These are phyloP conservation scores for Bugula neritina DNA, from an alignment of 2,888 invertebrate genomes.

Conservation along the genomic window DNA sequence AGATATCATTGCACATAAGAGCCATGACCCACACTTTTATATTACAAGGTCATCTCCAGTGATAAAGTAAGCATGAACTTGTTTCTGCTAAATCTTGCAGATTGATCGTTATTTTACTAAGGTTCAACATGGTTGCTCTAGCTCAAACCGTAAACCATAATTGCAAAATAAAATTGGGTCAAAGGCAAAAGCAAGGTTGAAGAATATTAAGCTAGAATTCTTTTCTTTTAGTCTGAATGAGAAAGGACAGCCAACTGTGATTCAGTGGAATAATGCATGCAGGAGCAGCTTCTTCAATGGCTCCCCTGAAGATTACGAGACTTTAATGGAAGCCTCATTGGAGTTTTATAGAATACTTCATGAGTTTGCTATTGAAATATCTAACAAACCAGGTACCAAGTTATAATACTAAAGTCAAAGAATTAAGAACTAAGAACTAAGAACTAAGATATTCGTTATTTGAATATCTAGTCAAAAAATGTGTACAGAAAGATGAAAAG, in stretches of 20 bases:
- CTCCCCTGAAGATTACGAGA: neutral
- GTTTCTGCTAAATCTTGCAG: too few relatives aligned
- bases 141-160: too few relatives aligned
- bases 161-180: too few relatives aligned
- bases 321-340: neutral
- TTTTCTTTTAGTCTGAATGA: neutral
- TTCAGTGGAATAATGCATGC: neutral
- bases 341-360: neutral
- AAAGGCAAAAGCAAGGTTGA: too few relatives aligned
- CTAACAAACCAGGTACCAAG: neutral
- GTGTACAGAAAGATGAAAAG: too few relatives aligned
- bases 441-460: too few relatives aligned
- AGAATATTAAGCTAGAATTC: too few relatives aligned
- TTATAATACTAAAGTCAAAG: neutral
- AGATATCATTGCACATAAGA: constrained; percentile 12
- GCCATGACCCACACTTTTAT: neutral
- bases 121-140: too few relatives aligned
- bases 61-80: too few relatives aligned
- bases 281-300: neutral
- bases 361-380: neutral
- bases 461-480: too few relatives aligned
- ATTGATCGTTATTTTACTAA: too few relatives aligned
- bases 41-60: neutral
- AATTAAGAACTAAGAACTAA: neutral
- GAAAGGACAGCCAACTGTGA: neutral